Base-by-base conservation (phyloP, 2,888 invertebrate species). In the Cheilosia soror region DNA sequence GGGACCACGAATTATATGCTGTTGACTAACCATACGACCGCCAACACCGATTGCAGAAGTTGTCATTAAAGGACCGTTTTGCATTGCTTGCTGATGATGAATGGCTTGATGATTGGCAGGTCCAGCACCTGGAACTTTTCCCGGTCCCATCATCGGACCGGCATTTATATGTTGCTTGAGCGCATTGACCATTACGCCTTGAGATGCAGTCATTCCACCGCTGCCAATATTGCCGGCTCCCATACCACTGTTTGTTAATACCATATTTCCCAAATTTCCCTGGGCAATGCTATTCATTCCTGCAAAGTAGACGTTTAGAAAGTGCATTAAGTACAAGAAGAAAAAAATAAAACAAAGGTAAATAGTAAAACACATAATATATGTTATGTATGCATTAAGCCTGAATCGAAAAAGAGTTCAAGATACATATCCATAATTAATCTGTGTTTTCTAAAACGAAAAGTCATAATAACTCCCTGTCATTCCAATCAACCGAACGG, bases 181-280 rank as follows among this genome's bases (percentile, higher is more conserved):
- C 89, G 95, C 95, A 92, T 96, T 96, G 60, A 96, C 95, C 89
- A 95, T 93, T 76, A 95, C 95, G 71, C 96, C 95, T 63, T 95
- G 95, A 79, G 95, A 94, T 94, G 96, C 96, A 2, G 90, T 89
- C 65, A 79, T 79, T n/a, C 87, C 63, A 47, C 89, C 89, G 5
- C 89, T 88, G 6, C 90, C 88, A 83, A 88, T 88, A 55, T 93
- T 93, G 86, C 94, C 93, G 89, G 95, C 95, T 82, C 94, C 94
- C 93, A 95, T 94, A 89, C 94, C 95, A 90, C 95, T 95, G 90
- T 96, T 96, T 29, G 96, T 96, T 94, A 97, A 96, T 89, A 96
- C 96, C 95, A 97, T 96, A 89, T 95, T 96, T 58, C 94, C 93
- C 69, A 93, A 92, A 87, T 94, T 94, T 58, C 94, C 94, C 89